Evolutionary conservation across 2,113 vertebrate species (phyloP), one percentile per base, ranked within the genome.

Genomic region (Thermophis baileyi): DNA sequence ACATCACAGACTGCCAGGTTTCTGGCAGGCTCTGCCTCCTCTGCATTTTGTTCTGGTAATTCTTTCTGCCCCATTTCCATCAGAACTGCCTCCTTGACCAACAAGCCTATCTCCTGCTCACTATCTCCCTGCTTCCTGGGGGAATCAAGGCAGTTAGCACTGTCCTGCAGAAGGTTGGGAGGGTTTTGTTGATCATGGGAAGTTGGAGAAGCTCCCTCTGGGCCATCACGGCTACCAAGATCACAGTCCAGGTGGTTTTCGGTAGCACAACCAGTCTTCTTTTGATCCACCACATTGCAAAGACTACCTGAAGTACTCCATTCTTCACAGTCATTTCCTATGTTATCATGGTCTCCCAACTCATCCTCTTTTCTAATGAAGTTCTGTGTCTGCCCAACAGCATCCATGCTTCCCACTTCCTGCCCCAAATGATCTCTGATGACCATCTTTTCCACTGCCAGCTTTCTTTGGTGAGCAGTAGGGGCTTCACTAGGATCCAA

Each of bases 381-480:
- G 11, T 54, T 90, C 81, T 90, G 92, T 27, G 57, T 86, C n/a
- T 93, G 90, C 25, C 93, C 88, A 27, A 94, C 57, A 46, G 91
- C 74, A n/a, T 94, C 93, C 93, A 94, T 94, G 81, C 93, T 92
- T 81, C 93, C 93, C 74, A 94, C 93, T 54, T 90, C 93, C 81
- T 94, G 93, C n/a, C 93, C 93, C 81, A 94, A 51, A 53, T 94
- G 93, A 57, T 97, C 96, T 0, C 47, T 87, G 12, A 97, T 94
- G 9, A 95, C 90, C 88, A 93, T 94, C 35, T 95, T 94, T 85
- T 96, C 97, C 51, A 97, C 96, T 95, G 96, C 91, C 88, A 69
- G 4, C 46, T 89, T 91, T 5, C 93, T 47, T 9, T 86, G 92
- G 53, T 35, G 54, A 55, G 54, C 30, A 49, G 89, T 14, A 60